A percentile compares a stretch with the other conserved stretches of the same genome.
Conservation (phyloP, 2,888 invertebrate genomes). For the Argyresthia goedartella region DNA sequence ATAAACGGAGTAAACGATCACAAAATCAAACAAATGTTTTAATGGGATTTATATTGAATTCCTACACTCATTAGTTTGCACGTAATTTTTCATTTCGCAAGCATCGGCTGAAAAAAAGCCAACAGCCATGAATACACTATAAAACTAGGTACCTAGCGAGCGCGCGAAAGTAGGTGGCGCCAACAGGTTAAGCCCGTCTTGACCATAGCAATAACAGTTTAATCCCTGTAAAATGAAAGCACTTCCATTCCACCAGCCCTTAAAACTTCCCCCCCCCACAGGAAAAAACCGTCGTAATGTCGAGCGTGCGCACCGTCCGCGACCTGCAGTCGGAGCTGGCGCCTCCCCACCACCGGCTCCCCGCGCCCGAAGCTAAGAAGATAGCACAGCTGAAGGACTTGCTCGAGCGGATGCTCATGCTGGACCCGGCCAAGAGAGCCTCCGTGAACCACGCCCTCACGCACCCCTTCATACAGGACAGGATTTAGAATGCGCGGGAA, state of each 20-base stretch:
- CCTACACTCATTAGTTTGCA: too few relatives aligned
- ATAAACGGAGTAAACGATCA: too few relatives aligned
- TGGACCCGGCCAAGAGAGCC: conserved; percentile 93
- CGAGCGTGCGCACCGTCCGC: conserved; percentile 87
- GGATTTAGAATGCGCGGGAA: conserved; percentile 73
- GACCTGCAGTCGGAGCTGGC: conserved; percentile 91
- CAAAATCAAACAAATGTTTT: too few relatives aligned
- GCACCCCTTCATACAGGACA: conserved; percentile 97
- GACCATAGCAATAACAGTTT: too few relatives aligned
- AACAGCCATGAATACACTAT: too few relatives aligned
- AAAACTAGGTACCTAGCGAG: too few relatives aligned
- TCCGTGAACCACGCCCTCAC: conserved; percentile 94
- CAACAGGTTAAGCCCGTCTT: too few relatives aligned
- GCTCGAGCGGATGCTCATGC: conserved; percentile 89
- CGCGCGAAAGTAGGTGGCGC: too few relatives aligned
- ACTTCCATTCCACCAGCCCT: background rate
- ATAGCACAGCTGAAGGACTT: conserved; percentile 93
- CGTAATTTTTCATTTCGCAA: too few relatives aligned
- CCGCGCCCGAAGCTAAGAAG: conserved; percentile 90
- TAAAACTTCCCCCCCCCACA: conserved; percentile 46
- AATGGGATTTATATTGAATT: too few relatives aligned
- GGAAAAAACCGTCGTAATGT: conserved; percentile 98
- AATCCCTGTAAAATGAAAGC: too few relatives aligned
- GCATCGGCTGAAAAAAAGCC: too few relatives aligned
- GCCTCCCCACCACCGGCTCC: conserved; percentile 86